These are phyloP conservation scores for Odontophorus gujanensis DNA, from an alignment of 2,113 vertebrate genomes.

Conservation along the genomic window DNA sequence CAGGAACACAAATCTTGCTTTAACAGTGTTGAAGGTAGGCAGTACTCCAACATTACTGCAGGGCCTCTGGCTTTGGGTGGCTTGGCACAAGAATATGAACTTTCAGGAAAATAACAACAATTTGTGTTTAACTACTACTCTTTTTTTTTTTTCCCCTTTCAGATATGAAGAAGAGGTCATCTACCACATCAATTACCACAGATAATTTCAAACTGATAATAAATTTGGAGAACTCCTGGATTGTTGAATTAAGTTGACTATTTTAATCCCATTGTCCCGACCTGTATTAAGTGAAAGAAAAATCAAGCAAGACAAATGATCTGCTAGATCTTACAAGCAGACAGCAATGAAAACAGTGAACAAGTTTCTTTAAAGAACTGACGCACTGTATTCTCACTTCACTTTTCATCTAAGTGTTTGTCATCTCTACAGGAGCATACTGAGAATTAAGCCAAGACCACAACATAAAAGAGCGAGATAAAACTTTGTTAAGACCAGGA, in stretches of 20 bases:
- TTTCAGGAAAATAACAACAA: neutral
- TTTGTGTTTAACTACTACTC: neutral
- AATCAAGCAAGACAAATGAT: neutral
- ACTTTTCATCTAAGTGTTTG: neutral
- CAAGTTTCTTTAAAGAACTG: neutral
- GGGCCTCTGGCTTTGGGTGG: neutral
- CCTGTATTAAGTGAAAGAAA: neutral
- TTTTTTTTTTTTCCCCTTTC: neutral
- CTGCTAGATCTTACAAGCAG: neutral
- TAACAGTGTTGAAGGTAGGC: neutral
- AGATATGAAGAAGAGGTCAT: neutral
- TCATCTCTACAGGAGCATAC: neutral
- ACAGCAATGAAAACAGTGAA: neutral
- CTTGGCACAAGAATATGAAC: neutral
- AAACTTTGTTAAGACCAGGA: slow-evolving; percentile 6
- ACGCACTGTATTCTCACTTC: neutral
- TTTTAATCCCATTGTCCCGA: neutral
- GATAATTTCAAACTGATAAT: neutral
- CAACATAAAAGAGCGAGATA: neutral
- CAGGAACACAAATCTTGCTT: slow-evolving; percentile 1
- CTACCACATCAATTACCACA: neutral
- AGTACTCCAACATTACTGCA: neutral
- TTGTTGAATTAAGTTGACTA: neutral
- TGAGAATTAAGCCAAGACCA: slow-evolving; percentile 9
- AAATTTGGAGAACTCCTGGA: neutral